These are phyloP conservation scores for Diplogasteroides magnus DNA, from an alignment of 1,140 invertebrate genomes.

Conservation along the genomic window DNA sequence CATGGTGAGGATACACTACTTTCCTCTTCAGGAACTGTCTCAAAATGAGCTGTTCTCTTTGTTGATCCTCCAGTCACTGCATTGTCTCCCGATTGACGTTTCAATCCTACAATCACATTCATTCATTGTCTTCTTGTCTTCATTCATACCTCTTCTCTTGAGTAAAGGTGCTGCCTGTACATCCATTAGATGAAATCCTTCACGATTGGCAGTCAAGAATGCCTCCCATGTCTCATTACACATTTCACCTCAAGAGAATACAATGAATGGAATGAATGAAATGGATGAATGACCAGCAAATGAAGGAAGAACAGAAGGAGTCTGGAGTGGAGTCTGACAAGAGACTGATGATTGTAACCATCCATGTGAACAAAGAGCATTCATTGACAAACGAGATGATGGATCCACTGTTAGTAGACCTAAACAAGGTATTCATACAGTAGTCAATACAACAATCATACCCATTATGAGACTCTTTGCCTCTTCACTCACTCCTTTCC, in stretches of 20 bases:
- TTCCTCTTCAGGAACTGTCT: conserved; percentile 34
- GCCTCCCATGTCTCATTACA: conserved; percentile 66
- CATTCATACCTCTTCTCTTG: conserved; percentile 49
- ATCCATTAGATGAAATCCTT: conserved; percentile 69
- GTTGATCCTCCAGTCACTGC: not conserved
- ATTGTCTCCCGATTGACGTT: not conserved
- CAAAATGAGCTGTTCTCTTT: conserved; percentile 3
- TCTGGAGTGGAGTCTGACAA: conserved; percentile 53
- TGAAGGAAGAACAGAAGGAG: conserved; percentile 45
- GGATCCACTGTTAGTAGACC: conserved; percentile 75
- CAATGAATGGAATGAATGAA: not conserved
- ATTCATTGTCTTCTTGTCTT: too few relatives aligned
- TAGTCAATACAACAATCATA: too few relatives aligned
- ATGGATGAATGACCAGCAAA: conserved; percentile 37
- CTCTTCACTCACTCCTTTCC: conserved; percentile 68
- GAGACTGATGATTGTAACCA: conserved; percentile 44
- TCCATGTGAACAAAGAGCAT: conserved; percentile 56
- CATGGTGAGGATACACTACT: conserved; percentile 23
- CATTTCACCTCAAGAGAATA: conserved; percentile 56
- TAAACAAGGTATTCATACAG: too few relatives aligned
- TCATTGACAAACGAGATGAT: conserved; percentile 67
- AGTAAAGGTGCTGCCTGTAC: conserved; percentile 52
- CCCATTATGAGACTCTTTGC: conserved; percentile 73
- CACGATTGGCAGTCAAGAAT: conserved; percentile 67
- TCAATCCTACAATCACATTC: not conserved